phyloP scores from a whole-genome alignment of 2,797 vertebrate genomes.

The Neosilurus hyrtlii region DNA sequence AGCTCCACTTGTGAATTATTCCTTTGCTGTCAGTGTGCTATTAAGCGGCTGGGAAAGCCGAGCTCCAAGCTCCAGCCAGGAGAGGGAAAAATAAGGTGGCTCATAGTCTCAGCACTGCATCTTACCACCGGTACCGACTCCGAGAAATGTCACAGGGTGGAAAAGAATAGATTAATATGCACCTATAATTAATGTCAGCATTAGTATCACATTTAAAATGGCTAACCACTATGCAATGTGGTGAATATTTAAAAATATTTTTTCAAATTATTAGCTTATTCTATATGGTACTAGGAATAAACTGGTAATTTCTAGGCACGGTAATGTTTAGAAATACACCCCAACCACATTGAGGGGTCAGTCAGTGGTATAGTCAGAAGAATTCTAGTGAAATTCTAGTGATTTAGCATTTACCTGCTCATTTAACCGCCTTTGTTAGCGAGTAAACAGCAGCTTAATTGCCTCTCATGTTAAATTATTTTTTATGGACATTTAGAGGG shows the following conservation, averaged over 20 bases:
- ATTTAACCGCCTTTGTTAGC: constrained; percentile 57
- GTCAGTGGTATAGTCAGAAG: neutral
- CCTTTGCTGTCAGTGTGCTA: constrained; percentile 86
- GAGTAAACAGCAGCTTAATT: constrained; percentile 71
- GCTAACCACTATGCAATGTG: neutral
- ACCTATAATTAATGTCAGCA: constrained; percentile 5
- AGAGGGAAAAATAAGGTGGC: constrained; percentile 47
- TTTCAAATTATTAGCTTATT: neutral
- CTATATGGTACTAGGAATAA: neutral
- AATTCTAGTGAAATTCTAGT: constrained; percentile 25
- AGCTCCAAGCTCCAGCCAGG: constrained; percentile 60
- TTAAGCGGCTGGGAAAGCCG: constrained; percentile 71
- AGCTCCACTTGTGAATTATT: constrained; percentile 86
- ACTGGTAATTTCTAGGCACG: neutral
- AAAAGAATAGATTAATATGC: constrained; percentile 1
- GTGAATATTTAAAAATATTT: neutral
- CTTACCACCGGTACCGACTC: constrained; percentile 10
- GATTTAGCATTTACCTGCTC: constrained; percentile 46
- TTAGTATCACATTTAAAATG: neutral
- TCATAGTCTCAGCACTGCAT: constrained; percentile 25
- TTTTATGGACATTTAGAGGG: constrained; percentile 70
- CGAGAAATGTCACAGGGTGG: neutral
- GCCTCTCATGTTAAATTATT: constrained; percentile 70
- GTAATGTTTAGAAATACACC: constrained; percentile 8
- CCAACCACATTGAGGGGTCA: neutral